Evolutionary conservation across 2,888 invertebrate species (phyloP).

Genomic region (Tigriopus californicus): DNA sequence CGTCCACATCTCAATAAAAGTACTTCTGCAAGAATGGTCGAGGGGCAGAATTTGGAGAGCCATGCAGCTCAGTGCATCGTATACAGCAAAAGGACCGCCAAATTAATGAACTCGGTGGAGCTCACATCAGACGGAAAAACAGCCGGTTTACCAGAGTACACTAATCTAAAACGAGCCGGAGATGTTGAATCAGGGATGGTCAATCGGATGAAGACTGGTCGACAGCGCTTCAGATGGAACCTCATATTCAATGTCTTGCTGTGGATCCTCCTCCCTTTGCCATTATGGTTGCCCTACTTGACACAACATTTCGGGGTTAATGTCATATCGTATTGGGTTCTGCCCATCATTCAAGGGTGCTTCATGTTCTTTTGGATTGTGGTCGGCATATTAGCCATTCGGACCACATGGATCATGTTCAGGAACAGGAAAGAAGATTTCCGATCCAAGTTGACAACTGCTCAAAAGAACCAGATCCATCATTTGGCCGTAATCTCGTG

Average conservation of each 20-base stretch:
- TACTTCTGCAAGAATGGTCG: too few species aligned
- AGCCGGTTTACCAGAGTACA: too few species aligned
- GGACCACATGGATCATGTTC: background rate
- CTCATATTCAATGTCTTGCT: constrained; percentile 1
- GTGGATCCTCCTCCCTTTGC: constrained; percentile 1
- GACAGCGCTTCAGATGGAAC: constrained; percentile 7
- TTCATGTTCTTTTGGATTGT: background rate
- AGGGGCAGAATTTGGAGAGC: too few species aligned
- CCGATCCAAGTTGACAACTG: background rate
- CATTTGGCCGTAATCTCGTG: constrained; percentile 3
- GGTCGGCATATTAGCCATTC: background rate
- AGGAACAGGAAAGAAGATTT: background rate
- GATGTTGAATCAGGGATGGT: background rate
- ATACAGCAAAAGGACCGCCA: too few species aligned
- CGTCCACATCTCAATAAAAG: too few species aligned
- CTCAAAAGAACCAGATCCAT: background rate
- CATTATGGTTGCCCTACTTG: constrained; percentile 4
- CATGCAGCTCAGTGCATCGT: too few species aligned
- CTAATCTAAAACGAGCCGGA: background rate
- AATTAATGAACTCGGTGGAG: too few species aligned
- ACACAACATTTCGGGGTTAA: background rate
- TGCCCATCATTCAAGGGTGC: background rate
- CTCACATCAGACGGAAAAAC: too few species aligned
- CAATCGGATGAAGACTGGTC: background rate
- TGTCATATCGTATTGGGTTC: background rate